Evolutionary conservation across 2,113 vertebrate genomes (phyloP).

Genomic region (Brachypodius melanocephalos): DNA sequence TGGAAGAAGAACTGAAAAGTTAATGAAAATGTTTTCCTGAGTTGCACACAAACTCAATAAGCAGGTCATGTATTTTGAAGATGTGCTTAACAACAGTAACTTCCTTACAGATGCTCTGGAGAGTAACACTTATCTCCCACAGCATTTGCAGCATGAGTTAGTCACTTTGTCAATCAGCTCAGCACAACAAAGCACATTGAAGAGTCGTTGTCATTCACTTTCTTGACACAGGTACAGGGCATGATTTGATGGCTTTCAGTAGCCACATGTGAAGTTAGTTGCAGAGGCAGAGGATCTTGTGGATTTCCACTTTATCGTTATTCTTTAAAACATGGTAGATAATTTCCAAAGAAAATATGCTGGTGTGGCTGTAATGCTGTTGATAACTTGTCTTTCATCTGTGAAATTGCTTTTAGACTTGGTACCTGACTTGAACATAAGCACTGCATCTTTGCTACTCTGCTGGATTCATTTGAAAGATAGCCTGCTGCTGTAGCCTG

Average conservation of each 20-base stretch:
- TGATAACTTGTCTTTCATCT: conserved; percentile 53
- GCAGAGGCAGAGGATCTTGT: neutral
- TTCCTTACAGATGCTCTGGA: neutral
- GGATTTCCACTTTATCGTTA: neutral
- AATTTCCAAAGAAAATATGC: conserved; percentile 39
- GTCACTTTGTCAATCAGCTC: conserved; percentile 6
- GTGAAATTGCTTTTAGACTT: conserved; percentile 51
- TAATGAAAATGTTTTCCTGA: neutral
- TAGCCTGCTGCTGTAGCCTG: neutral
- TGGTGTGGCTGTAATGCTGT: neutral
- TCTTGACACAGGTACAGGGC: neutral
- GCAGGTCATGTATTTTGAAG: neutral
- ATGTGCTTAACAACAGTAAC: neutral
- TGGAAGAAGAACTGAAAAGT: neutral
- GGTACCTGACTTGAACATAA: neutral
- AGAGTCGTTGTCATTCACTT: neutral
- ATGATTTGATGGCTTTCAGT: neutral
- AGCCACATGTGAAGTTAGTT: neutral
- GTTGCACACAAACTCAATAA: neutral
- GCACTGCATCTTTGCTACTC: neutral
- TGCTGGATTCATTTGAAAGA: conserved; percentile 34
- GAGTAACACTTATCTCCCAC: neutral
- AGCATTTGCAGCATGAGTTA: neutral
- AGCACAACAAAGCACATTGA: neutral
- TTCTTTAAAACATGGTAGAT: neutral